Evolutionary conservation across 1,140 invertebrate genomes (phyloP).

Genomic region (Hyposmocoma kahamanoa): DNA sequence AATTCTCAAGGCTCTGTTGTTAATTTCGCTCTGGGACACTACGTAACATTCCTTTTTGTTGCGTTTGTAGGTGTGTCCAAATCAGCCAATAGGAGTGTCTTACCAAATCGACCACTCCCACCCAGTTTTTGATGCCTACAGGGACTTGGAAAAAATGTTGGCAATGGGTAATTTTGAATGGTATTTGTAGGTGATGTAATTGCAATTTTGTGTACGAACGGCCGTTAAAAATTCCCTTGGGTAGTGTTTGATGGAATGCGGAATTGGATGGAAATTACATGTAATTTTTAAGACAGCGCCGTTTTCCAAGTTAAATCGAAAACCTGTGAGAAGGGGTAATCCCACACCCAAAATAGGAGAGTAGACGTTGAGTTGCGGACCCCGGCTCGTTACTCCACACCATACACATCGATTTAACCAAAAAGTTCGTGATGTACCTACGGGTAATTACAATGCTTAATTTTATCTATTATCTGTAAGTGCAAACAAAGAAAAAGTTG

Average conservation of each 20-base stretch:
- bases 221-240: neutral
- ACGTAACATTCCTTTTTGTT: conserved; percentile 55
- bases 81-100: conserved; percentile 54
- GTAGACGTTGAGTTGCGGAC: too few relatives aligned
- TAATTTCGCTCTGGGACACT: conserved; percentile 35
- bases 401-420: too few relatives aligned
- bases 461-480: too few relatives aligned
- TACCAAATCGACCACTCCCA: conserved; percentile 51
- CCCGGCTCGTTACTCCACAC: too few relatives aligned
- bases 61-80: conserved; percentile 45
- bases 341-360: too few relatives aligned
- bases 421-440: too few relatives aligned
- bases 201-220: conserved; percentile 51
- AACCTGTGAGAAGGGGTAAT: too few relatives aligned
- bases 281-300: conserved; percentile 2
- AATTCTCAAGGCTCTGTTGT: conserved; percentile 64
- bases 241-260: conserved; percentile 31
- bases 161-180: conserved; percentile 69
- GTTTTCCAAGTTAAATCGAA: neutral
- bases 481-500: too few relatives aligned
- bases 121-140: conserved; percentile 63
- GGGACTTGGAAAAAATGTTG: conserved; percentile 67
- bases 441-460: too few relatives aligned
- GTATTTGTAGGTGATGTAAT: conserved; percentile 63
- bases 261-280: conserved; percentile 21